A percentile compares a stretch with the other conserved stretches of the same genome.
These are phyloP conservation scores for Lampropteryx suffumata DNA, from an alignment of 2,888 invertebrate genomes.

Conservation along the genomic window DNA sequence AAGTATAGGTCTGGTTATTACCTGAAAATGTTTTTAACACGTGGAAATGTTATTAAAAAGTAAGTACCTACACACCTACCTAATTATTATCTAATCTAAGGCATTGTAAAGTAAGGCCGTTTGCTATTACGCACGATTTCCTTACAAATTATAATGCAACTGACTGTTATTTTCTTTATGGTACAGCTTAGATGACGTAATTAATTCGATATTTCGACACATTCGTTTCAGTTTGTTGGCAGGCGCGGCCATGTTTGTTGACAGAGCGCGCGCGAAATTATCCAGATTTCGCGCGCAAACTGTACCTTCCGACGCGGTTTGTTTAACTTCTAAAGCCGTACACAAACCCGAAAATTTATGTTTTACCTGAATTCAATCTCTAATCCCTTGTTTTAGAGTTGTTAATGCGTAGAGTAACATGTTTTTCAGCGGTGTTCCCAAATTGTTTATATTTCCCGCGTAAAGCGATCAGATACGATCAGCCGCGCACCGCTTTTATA, in stretches of 20 bases:
- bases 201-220: slow-evolving; percentile 60
- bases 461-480: slow-evolving; percentile 43
- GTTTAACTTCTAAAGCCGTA: slow-evolving; percentile 57
- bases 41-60: too few relatives aligned
- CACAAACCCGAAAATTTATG: slow-evolving; percentile 43
- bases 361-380: slow-evolving; percentile 48
- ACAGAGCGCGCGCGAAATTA: slow-evolving; percentile 69
- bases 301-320: slow-evolving; percentile 46
- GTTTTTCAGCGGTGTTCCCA: slow-evolving; percentile 22
- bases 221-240: slow-evolving; percentile 48
- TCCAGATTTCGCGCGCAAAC: slow-evolving; percentile 70
- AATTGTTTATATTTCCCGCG: slow-evolving; percentile 45
- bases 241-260: slow-evolving; percentile 63
- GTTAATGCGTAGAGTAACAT: slow-evolving; percentile 18
- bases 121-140: slow-evolving; percentile 1
- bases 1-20: too few relatives aligned
- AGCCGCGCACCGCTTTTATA: slow-evolving; percentile 40
- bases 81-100: too few relatives aligned
- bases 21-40: too few relatives aligned
- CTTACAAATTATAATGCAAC: background rate
- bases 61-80: too few relatives aligned
- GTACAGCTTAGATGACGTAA: slow-evolving; percentile 41
- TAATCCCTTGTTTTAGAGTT: slow-evolving; percentile 45
- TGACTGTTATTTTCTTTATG: slow-evolving; percentile 35
- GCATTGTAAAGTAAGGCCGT: too few relatives aligned